Base-by-base conservation (phyloP, 2,113 vertebrate genomes). In the Carassius gibelio region DNA sequence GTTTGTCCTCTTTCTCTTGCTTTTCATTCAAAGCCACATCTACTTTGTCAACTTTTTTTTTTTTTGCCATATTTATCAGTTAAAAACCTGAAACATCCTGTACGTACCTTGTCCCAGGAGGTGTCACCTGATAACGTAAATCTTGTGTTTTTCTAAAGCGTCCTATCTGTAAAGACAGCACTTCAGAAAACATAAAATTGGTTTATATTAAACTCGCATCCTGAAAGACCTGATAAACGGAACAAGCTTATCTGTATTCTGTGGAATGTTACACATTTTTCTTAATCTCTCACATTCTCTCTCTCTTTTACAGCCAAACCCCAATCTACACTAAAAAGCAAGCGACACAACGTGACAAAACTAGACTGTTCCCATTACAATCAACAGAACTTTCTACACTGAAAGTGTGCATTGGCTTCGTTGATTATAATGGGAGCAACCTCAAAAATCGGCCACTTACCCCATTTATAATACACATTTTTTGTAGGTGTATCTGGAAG, bases 341-440 rank as follows among this genome's bases (percentile, higher is more conserved):
- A 34, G 19, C 36, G 4, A 72, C 69, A 42, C 36, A 15, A 42
- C 36, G 4, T 72, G 69, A 72, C 8, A 72, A 72, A 72, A 72
- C 36, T 72, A 72, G 69, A 72, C 11, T 42, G 19, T 72, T 74
- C 69, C 38, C 4, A 74, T 42, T 72, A 72, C 69, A 72, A 72
- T 42, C 69, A 72, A 21, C 36, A 1, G 4, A 72, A n/a, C 19
- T 72, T 36, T 72, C 69, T 72, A 72, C 8, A 71, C 69, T 72
- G 0, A 36, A 42, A 71, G 68, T 71, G 68, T 42, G 17, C 36
- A 0, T 13, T 9, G n/a, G 36, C 8, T n/a, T 42, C 9, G 17
- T 72, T 72, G 36, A 72, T 42, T 72, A 72, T 72, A 72, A 72
- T 72, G 36, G 9, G 69, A 42, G 69, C 69, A 42, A 72, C 36